A percentile compares a stretch with the other conserved stretches of the same genome.
Evolutionary conservation across 2,113 vertebrate species (phyloP).

Genomic region (Cryptotis parvus): DNA sequence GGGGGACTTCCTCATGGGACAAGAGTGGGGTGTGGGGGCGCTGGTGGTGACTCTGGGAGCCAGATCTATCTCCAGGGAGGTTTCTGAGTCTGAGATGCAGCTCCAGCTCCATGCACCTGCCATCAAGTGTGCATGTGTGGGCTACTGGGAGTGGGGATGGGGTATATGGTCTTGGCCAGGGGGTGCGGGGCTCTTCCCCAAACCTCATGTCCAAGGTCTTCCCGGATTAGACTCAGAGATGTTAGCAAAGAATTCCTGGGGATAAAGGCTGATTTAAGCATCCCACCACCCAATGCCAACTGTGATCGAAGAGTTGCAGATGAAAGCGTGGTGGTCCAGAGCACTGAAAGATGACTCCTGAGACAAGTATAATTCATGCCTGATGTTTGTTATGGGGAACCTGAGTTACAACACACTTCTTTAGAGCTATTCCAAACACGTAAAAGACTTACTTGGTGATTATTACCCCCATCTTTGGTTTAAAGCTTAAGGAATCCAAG

Average conservation of each 20-base stretch:
- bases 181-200: too few relatives aligned
- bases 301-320: neutral
- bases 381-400: too few relatives aligned
- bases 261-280: neutral
- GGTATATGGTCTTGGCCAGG: too few relatives aligned
- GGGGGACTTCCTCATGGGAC: too few relatives aligned
- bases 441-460: slow-evolving; percentile 76
- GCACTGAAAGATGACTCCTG: neutral
- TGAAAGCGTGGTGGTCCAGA: neutral
- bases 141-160: too few relatives aligned
- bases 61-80: too few relatives aligned
- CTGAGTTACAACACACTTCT: neutral
- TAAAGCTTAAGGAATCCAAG: slow-evolving; percentile 81
- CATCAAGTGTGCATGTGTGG: too few relatives aligned
- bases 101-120: too few relatives aligned
- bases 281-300: neutral
- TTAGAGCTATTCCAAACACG: neutral
- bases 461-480: slow-evolving; percentile 57
- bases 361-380: too few relatives aligned
- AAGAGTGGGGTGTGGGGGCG: too few relatives aligned
- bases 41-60: too few relatives aligned
- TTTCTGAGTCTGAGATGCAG: too few relatives aligned
- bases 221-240: neutral
- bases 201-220: neutral
- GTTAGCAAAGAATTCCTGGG: neutral